These are phyloP conservation scores for Tipula lateralis DNA, from an alignment of 2,888 invertebrate genomes.

Conservation along the genomic window DNA sequence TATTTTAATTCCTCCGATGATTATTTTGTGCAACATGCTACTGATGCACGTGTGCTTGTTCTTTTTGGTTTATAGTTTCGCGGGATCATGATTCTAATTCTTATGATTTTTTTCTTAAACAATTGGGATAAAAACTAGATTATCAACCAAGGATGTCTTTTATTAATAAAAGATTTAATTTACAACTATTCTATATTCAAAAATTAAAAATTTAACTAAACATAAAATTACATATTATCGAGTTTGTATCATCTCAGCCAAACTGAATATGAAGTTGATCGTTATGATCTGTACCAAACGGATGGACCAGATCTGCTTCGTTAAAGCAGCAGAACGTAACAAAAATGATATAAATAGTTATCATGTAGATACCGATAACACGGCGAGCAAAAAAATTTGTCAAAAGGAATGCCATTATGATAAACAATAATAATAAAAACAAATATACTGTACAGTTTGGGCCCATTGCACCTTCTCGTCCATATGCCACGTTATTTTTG, in stretches of 20 bases:
- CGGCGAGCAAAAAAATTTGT: slow-evolving; percentile 49
- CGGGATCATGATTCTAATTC: too few relatives aligned
- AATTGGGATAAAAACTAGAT: too few relatives aligned
- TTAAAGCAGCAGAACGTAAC: slow-evolving; percentile 51
- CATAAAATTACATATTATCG: not conserved
- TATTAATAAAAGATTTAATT: too few relatives aligned
- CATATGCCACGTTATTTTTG: slow-evolving; percentile 35
- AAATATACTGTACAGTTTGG: slow-evolving; percentile 49
- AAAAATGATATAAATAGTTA: slow-evolving; percentile 51
- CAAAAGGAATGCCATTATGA: slow-evolving; percentile 49
- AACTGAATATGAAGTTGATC: not conserved
- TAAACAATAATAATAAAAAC: slow-evolving; percentile 46
- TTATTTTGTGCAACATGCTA: too few relatives aligned
- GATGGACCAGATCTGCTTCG: slow-evolving; percentile 48
- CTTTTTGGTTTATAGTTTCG: too few relatives aligned
- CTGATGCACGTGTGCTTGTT: too few relatives aligned
- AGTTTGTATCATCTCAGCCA: not conserved
- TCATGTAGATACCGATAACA: slow-evolving; percentile 51
- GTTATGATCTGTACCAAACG: slow-evolving; percentile 45
- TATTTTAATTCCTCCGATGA: too few relatives aligned
- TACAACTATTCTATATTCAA: too few relatives aligned
- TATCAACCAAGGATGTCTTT: too few relatives aligned
- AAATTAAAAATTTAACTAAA: too few relatives aligned
- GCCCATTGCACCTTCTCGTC: slow-evolving; percentile 48
- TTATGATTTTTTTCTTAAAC: too few relatives aligned